Percentiles rank a stretch among this genome's conserved stretches.
These are phyloP conservation scores for Sebastes kiyomatsui DNA, from an alignment of 2,797 vertebrate species.

Conservation along the genomic window DNA sequence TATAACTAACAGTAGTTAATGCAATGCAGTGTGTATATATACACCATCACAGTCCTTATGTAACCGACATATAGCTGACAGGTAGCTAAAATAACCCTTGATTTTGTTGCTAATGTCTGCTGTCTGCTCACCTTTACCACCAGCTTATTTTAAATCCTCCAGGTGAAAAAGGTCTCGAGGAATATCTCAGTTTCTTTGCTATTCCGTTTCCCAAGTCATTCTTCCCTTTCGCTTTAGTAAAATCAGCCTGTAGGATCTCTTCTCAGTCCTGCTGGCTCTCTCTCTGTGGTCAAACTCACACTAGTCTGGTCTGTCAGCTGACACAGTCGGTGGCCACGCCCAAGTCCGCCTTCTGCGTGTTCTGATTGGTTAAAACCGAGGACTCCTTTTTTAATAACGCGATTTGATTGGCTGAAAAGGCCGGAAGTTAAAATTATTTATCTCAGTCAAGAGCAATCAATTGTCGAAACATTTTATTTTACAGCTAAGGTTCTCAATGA, in stretches of 20 bases:
- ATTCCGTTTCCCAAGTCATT: slow-evolving; percentile 49
- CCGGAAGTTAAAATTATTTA: background rate
- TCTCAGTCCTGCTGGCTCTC: background rate
- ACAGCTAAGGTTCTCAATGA: background rate
- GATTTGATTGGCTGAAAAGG: slow-evolving; percentile 61
- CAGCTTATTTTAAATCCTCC: slow-evolving; percentile 4
- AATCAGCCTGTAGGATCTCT: background rate
- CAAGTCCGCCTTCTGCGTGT: background rate
- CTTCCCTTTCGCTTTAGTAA: slow-evolving; percentile 19
- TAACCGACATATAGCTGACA: background rate
- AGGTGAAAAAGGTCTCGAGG: background rate
- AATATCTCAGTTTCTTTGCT: background rate
- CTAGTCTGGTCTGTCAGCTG: slow-evolving; percentile 40
- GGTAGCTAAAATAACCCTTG: background rate
- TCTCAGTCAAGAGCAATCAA: slow-evolving; percentile 51
- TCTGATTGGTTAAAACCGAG: slow-evolving; percentile 63
- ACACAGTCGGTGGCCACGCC: slow-evolving; percentile 37
- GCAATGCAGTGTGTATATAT: background rate
- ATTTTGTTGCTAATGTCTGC: slow-evolving; percentile 41
- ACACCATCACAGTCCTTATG: background rate
- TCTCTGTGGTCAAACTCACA: slow-evolving; percentile 35
- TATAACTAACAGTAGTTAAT: background rate
- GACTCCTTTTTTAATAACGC: fast-evolving
- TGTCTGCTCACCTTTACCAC: slow-evolving; percentile 64
- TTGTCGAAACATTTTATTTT: background rate